These are phyloP conservation scores for Lagria hirta DNA, from an alignment of 2,888 invertebrate species.

Conservation along the genomic window DNA sequence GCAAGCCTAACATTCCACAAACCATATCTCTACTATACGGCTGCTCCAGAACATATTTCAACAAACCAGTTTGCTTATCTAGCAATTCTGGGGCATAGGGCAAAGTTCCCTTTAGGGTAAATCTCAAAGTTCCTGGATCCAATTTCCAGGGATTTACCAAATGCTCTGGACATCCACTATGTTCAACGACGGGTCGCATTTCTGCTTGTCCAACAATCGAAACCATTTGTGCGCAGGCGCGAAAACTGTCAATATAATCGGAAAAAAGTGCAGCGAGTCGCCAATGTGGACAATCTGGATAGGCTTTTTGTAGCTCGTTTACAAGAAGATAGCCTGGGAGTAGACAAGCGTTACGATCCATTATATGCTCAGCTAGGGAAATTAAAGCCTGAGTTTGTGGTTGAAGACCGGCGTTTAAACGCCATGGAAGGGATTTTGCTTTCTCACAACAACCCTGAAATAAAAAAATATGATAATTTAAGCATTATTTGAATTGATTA, in stretches of 20 bases:
- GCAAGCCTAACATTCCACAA: slow-evolving; percentile 89
- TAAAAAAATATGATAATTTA: not conserved
- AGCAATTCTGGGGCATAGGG: slow-evolving; percentile 87
- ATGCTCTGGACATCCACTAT: slow-evolving; percentile 87
- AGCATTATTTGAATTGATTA: not conserved
- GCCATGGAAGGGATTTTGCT: slow-evolving; percentile 76
- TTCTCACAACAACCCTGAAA: slow-evolving; percentile 81
- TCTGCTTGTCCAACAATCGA: slow-evolving; percentile 87
- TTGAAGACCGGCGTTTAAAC: slow-evolving; percentile 76
- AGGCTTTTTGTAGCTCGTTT: slow-evolving; percentile 90
- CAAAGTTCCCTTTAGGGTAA: slow-evolving; percentile 71
- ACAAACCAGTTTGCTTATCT: slow-evolving; percentile 83
- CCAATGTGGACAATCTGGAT: slow-evolving; percentile 92
- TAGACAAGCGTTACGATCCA: slow-evolving; percentile 88
- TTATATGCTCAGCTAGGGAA: slow-evolving; percentile 82
- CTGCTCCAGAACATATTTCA: slow-evolving; percentile 90
- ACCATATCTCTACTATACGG: slow-evolving; percentile 97
- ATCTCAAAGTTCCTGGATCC: slow-evolving; percentile 76
- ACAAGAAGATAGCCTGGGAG: slow-evolving; percentile 94
- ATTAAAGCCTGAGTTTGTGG: slow-evolving; percentile 81
- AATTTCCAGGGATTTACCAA: slow-evolving; percentile 91
- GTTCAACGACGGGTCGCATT: slow-evolving; percentile 93
- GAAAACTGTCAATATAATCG: slow-evolving; percentile 89
- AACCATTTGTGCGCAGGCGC: slow-evolving; percentile 93
- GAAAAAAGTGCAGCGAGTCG: slow-evolving; percentile 83